Evolutionary conservation across 2,113 vertebrate species (phyloP).

Genomic region (Oncorhynchus tshawytscha): DNA sequence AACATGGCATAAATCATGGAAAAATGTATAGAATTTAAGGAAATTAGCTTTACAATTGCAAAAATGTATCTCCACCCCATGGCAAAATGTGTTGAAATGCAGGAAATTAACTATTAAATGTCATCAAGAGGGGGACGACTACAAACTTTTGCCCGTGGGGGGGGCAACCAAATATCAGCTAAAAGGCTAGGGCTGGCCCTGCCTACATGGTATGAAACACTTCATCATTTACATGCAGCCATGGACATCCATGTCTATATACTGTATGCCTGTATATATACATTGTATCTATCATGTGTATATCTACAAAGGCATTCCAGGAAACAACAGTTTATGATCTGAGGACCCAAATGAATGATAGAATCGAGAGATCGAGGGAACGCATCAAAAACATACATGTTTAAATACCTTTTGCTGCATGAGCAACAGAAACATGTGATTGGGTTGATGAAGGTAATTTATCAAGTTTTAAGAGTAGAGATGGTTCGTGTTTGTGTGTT

Average conservation of each 20-base stretch:
- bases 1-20: too few relatives aligned
- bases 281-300: too few relatives aligned
- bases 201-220: not conserved
- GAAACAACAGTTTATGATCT: not conserved
- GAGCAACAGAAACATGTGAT: not conserved
- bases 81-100: too few relatives aligned
- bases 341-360: not conserved
- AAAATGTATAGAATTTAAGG: too few relatives aligned
- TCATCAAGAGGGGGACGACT: too few relatives aligned
- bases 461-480: not conserved
- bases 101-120: too few relatives aligned
- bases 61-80: too few relatives aligned
- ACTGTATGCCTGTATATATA: too few relatives aligned
- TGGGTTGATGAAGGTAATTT: not conserved
- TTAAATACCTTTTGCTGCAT: not conserved
- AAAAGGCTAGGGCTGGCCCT: not conserved
- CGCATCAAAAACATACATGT: not conserved
- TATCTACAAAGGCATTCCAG: not conserved
- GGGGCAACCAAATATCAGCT: too few relatives aligned
- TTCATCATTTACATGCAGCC: not conserved
- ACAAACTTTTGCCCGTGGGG: too few relatives aligned
- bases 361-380: not conserved
- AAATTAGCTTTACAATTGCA: too few relatives aligned
- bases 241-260: too few relatives aligned
- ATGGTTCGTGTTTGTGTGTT: not conserved